A percentile compares a stretch with the other conserved stretches of the same genome.
Conservation (phyloP, 2,113 vertebrate species). For the Cyanocitta stelleri region DNA sequence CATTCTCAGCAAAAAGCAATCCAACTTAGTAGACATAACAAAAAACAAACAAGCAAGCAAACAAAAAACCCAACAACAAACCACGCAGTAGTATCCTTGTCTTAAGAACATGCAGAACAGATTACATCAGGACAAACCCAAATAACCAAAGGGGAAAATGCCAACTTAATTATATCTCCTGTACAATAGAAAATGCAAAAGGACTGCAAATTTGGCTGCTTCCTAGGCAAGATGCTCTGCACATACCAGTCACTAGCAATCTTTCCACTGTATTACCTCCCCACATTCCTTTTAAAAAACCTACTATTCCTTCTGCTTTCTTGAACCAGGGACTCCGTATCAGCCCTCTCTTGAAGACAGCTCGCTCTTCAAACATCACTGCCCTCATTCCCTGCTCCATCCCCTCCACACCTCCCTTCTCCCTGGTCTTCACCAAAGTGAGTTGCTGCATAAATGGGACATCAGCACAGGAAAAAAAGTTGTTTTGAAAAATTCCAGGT, state of each 20-base stretch:
- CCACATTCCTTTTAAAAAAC: neutral
- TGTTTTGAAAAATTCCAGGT: neutral
- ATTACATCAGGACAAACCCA: neutral
- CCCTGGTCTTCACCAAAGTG: neutral
- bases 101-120: neutral
- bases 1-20: neutral
- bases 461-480: neutral
- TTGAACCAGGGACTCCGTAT: fast-evolving
- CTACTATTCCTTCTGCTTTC: neutral
- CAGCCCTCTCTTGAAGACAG: neutral
- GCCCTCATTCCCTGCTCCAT: neutral
- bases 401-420: neutral
- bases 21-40: neutral
- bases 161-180: neutral
- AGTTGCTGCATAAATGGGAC: neutral
- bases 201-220: neutral
- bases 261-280: neutral
- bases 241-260: neutral
- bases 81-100: neutral
- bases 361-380: neutral
- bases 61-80: neutral
- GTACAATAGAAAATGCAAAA: neutral
- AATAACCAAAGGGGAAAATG: neutral
- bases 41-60: neutral
- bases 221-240: neutral